A percentile compares a stretch with the other conserved stretches of the same genome.
phyloP scores from a whole-genome alignment of 2,888 invertebrate genomes.

The Meandrusa payeni region DNA sequence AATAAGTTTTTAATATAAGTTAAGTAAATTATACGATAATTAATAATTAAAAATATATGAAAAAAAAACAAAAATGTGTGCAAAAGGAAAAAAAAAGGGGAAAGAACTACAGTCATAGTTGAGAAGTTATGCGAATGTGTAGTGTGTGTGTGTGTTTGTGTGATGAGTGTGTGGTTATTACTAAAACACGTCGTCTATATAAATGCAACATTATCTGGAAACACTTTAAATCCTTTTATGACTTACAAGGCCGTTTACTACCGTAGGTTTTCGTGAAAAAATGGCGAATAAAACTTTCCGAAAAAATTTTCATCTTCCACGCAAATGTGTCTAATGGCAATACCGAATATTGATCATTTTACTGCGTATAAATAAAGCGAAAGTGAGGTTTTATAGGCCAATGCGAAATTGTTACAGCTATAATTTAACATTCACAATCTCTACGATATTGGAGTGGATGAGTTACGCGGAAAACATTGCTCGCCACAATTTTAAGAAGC shows the following conservation, averaged over 20 bases:
- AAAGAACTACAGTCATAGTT: no score
- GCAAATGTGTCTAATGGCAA: slow-evolving; percentile 50
- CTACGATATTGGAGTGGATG: slow-evolving; percentile 71
- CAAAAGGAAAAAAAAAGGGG: no score
- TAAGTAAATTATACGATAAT: no score
- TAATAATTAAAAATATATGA: no score
- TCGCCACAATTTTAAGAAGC: slow-evolving; percentile 31
- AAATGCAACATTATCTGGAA: no score
- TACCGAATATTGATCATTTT: slow-evolving; percentile 75
- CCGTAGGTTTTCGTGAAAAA: slow-evolving; percentile 3
- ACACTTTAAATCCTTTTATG: slow-evolving; percentile 2
- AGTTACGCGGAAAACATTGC: slow-evolving; percentile 63
- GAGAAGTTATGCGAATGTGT: no score
- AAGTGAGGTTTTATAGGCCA: slow-evolving; percentile 76
- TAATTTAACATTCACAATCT: slow-evolving; percentile 71
- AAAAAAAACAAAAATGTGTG: no score
- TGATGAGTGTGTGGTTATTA: no score
- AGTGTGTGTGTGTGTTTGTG: no score
- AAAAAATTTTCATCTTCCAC: slow-evolving; percentile 27
- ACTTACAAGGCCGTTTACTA: slow-evolving; percentile 6
- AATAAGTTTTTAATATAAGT: no score
- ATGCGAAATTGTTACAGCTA: slow-evolving; percentile 75
- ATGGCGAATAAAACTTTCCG: slow-evolving; percentile 19
- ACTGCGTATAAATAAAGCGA: slow-evolving; percentile 74
- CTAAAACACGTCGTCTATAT: not conserved